Conservation (phyloP, 1,140 invertebrate species). For the Whitmania pigra region DNA sequence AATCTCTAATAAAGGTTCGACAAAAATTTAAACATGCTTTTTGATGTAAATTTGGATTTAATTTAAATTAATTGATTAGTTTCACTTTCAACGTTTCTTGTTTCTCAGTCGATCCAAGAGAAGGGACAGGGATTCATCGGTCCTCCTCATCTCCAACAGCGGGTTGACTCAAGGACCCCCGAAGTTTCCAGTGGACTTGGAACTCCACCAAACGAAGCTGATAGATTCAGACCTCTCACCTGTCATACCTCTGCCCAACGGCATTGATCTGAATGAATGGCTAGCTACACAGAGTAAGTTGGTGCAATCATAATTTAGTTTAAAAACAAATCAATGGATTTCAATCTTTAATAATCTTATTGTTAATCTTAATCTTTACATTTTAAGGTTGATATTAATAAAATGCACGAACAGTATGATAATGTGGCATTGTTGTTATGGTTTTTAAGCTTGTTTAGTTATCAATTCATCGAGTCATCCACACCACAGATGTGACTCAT, state of each 20-base stretch:
- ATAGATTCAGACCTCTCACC: slow-evolving; percentile 80
- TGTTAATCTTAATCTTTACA: no score
- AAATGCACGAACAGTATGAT: no score
- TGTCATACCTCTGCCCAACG: slow-evolving; percentile 78
- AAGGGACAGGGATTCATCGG: not conserved
- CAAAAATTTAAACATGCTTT: no score
- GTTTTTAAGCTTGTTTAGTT: no score
- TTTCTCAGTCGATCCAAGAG: slow-evolving; percentile 11
- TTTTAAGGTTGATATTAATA: no score
- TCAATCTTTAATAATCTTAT: no score
- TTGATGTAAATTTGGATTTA: no score
- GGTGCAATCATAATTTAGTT: not conserved
- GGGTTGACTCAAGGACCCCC: not conserved
- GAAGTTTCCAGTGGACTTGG: slow-evolving; percentile 56
- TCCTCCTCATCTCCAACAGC: not conserved
- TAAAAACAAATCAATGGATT: not conserved
- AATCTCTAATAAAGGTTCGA: no score
- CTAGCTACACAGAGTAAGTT: slow-evolving; percentile 87
- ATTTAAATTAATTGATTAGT: no score
- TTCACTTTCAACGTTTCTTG: not conserved
- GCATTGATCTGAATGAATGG: slow-evolving; percentile 95
- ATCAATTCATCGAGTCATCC: no score
- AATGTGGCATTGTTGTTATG: no score
- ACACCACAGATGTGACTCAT: no score
- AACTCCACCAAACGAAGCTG: slow-evolving; percentile 69